Base-by-base conservation (phyloP, 2,888 invertebrate species). In the Tanytarsus gracilentus region DNA sequence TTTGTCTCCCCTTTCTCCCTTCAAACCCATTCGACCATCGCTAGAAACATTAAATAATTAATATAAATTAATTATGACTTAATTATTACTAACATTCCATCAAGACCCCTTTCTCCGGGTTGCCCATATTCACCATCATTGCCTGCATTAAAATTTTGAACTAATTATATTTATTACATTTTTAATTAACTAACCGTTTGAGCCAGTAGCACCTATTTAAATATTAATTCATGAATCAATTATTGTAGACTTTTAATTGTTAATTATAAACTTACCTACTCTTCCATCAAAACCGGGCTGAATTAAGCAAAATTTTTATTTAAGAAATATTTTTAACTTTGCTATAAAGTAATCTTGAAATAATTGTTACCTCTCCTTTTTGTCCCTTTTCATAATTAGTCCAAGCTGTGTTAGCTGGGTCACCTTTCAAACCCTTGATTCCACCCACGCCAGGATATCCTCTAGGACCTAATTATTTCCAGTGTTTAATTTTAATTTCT, bases 381-480 rank as follows among this genome's bases (percentile, higher is more conserved):
- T 88, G 85, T 33, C 93, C 93, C 71, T 87, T 87, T 30, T 82
- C 81, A 64, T 82, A 82, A 25, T 60, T 60, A 48, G 71, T 69
- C 2, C 70, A 71, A 56, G 69, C 68, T 63, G 72, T 71, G 36
- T 72, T 70, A 0, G 89, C 90, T 0, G 88, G 79, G 69, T 88
- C 87, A 68, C 92, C 92, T 71, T 88, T 90, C 11, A 83, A 81
- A 65, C 92, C 91, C 68, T 74, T 74, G 3, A 25, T 3, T 33
- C 74, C 74, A 1, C 66, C 63, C 1, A 64, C 65, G 29, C 74
- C 74, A 16, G 59, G 59, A 36, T 59, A 56, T 44, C 56, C 56
- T 40, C 56, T 26, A 18, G 56, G 56, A 9, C 56, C n/a, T n/a
- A n/a, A n/a, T n/a, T n/a, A n/a, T n/a, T n/a, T n/a, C n/a, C n/a